phyloP scores from a whole-genome alignment of 2,888 invertebrate genomes.

The Stegophylla sp. region DNA sequence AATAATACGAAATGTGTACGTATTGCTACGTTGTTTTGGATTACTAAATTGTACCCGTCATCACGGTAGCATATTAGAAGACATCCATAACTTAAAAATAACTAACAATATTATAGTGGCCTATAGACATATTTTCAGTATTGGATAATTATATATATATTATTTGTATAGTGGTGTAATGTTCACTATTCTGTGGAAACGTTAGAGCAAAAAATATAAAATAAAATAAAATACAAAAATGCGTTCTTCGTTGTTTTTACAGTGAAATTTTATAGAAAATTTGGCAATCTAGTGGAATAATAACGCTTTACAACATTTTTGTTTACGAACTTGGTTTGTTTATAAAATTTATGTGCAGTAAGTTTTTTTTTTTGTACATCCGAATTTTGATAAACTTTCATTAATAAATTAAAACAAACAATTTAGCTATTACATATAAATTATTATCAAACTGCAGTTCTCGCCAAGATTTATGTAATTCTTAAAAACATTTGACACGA shows the following conservation, averaged over 20 bases:
- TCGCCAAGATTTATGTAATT: conserved; percentile 43
- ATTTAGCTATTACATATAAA: conserved; percentile 38
- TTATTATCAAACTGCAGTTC: conserved; percentile 46
- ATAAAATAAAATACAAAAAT: neutral
- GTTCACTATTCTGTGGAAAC: neutral
- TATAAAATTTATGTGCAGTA: no score
- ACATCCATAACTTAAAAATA: conserved; percentile 10
- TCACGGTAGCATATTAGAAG: neutral
- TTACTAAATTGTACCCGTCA: neutral
- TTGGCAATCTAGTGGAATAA: neutral
- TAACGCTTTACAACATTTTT: neutral
- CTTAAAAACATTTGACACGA: conserved; percentile 40
- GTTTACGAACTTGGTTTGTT: neutral
- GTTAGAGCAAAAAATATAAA: neutral
- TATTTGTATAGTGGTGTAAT: conserved; percentile 4
- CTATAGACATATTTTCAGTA: neutral
- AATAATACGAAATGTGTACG: neutral
- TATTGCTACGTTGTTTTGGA: conserved; percentile 7
- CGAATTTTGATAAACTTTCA: no score
- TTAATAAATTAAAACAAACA: neutral
- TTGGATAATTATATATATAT: conserved; percentile 5
- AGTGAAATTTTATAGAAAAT: neutral
- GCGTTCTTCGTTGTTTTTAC: neutral
- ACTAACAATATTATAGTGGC: neutral
- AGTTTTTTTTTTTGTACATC: no score